Base-by-base conservation (phyloP, 2,113 vertebrate species). In the Crypturellus undulatus region DNA sequence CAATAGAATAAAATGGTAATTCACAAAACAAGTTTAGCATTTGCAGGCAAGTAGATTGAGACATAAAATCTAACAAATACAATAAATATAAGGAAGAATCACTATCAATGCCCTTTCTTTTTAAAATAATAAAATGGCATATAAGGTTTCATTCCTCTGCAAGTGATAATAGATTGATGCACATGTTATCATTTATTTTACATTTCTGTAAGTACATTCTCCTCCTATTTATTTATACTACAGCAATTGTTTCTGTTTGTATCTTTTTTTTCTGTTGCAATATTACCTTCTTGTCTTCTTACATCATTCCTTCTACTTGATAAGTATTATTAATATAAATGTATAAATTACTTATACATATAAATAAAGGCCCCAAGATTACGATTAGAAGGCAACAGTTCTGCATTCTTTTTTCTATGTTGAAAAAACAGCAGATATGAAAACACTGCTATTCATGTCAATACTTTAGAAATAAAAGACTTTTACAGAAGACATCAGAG, bases 401-500 rank as follows among this genome's bases (percentile, higher is more conserved):
- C 62, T 87, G 12, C 64, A 81, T 79, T 79, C 88, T 20, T 63
- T 92, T 73, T 21, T 85, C 40, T 42, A 0, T 81, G 36, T 38
- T 71, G 59, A 12, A 58, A 85, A 92, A 19, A 26, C 87, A 17
- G 45, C 43, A 78, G 28, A 64, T 77, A 70, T n/a, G 51, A 94
- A 92, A 94, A 71, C 6, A 17, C 21, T 52, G 24, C 42, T 95
- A 62, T 91, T 71, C 22, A 22, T 93, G 42, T 91, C 83, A 91
- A 64, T 84, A 36, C 8, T 60, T 77, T 88, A 83, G 47, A 73
- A 94, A 86, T 84, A n/a, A 92, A 86, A 85, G 49, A 13, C 54
- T 94, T 91, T 65, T 15, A 75, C 86, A 94, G 43, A 73, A 15
- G 4, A 88, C 77, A 79, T 89, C 90, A 88, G 65, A 91, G 62